phyloP scores from a whole-genome alignment of 92 coral and sea anemone genomes.

The Epizoanthus ramosus region DNA sequence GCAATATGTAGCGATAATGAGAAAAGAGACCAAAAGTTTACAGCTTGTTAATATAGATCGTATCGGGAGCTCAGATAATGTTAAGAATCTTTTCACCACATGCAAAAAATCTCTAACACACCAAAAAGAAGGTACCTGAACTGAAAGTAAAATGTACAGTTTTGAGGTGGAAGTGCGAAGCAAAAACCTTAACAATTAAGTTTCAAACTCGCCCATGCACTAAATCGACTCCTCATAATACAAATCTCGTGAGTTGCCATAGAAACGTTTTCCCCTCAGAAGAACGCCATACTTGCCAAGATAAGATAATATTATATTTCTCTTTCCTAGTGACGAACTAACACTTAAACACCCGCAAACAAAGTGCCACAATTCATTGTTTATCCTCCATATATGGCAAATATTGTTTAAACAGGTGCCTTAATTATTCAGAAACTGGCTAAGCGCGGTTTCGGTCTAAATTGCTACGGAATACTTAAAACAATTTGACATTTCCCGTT shows the following conservation, averaged over 20 bases:
- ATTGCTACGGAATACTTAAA: not conserved
- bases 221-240: not conserved
- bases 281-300: not conserved
- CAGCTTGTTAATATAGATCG: no score
- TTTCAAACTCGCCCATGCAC: not conserved
- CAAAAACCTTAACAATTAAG: not conserved
- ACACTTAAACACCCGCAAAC: constrained; percentile 41
- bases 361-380: constrained; percentile 34
- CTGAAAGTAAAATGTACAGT: no score
- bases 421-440: constrained; percentile 24
- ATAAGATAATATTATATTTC: not conserved
- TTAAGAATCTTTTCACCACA: no score
- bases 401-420: constrained; percentile 37
- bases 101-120: no score
- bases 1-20: no score
- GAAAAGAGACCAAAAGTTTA: no score
- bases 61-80: no score
- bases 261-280: constrained; percentile 14
- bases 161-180: not conserved
- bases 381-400: constrained; percentile 32
- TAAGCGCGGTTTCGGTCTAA: constrained; percentile 4
- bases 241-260: constrained; percentile 3
- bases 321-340: not conserved
- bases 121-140: no score
- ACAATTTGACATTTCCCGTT: not conserved